These are phyloP conservation scores for Tyrophagus putrescentiae DNA, from an alignment of 1,140 invertebrate species.

Conservation along the genomic window DNA sequence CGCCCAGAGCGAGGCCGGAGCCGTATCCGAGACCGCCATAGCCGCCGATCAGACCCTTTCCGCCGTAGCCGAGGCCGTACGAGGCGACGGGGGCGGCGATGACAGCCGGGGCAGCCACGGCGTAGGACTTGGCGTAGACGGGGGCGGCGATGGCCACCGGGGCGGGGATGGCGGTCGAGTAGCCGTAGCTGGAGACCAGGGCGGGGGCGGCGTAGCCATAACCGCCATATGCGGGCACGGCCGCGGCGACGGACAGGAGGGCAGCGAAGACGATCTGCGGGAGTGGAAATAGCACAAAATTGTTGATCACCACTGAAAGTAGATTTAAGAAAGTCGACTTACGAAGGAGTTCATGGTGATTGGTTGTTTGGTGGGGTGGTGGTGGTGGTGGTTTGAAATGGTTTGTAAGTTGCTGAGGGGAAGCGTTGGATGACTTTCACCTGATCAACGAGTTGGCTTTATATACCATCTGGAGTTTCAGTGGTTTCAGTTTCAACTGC, in stretches of 20 bases:
- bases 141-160: not conserved
- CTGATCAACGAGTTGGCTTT: too few species aligned
- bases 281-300: not conserved
- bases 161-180: not conserved
- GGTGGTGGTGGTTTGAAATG: not conserved
- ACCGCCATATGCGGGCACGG: too few species aligned
- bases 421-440: too few species aligned
- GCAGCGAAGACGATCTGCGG: not conserved
- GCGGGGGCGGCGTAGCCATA: not conserved
- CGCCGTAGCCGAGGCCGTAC: not conserved
- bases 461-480: too few species aligned
- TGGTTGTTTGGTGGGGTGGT: not conserved
- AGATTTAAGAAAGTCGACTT: not conserved
- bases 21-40: not conserved
- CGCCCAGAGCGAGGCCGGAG: not conserved
- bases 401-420: too few species aligned
- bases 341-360: slow-evolving; percentile 5
- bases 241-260: not conserved
- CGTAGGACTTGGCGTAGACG: not conserved
- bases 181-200: not conserved
- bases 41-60: too few species aligned
- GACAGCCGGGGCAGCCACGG: not conserved
- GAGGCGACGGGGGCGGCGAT: not conserved
- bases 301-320: not conserved
- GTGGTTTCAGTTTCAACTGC: too few species aligned